phyloP scores from a whole-genome alignment of 2,113 vertebrate species.

The Heteronetta atricapilla region DNA sequence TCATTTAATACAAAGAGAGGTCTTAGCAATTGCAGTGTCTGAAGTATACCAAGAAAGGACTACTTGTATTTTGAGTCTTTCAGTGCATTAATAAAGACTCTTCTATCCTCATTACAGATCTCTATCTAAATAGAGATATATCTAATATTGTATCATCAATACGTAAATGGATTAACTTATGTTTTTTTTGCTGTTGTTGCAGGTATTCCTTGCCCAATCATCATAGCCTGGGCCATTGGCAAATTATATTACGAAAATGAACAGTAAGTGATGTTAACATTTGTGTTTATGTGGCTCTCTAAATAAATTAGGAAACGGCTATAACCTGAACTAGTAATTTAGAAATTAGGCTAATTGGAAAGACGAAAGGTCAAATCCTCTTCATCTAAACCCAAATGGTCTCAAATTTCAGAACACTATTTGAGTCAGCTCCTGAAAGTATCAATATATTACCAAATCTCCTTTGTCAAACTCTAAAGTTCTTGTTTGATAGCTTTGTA shows the following conservation, averaged over 20 bases:
- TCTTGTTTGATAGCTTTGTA: background rate
- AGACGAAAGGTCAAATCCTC: background rate
- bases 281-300: background rate
- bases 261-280: constrained; percentile 81
- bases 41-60: background rate
- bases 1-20: background rate
- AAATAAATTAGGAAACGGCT: background rate
- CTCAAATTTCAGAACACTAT: background rate
- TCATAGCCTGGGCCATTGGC: constrained; percentile 89
- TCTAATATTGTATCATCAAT: background rate
- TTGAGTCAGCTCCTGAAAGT: background rate
- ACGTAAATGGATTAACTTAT: background rate
- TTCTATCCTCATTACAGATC: background rate
- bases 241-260: constrained; percentile 93
- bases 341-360: background rate
- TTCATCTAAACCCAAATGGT: background rate
- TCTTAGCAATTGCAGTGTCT: background rate
- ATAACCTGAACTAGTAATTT: background rate
- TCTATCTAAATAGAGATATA: background rate
- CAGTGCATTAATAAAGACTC: background rate
- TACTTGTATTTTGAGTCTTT: background rate
- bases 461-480: background rate
- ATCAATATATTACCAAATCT: background rate
- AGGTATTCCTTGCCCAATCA: constrained; percentile 93
- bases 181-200: constrained; percentile 22